A percentile compares a stretch with the other conserved stretches of the same genome.
phyloP scores from a whole-genome alignment of 1,140 invertebrate genomes.

The Papilio xuthus region DNA sequence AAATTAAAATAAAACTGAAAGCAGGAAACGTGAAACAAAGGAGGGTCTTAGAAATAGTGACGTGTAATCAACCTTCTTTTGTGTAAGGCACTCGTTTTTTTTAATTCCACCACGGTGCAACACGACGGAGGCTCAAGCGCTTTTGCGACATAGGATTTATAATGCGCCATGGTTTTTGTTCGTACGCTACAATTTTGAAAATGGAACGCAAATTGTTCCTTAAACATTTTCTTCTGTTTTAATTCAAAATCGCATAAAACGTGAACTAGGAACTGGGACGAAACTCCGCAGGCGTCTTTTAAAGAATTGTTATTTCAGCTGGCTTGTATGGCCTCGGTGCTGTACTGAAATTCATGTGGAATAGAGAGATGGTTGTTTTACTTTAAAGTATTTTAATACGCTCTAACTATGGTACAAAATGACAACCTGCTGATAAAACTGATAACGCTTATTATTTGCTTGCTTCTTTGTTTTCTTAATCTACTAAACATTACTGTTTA shows the following conservation, averaged over 20 bases:
- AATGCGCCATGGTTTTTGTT: constrained; percentile 36
- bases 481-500: not conserved
- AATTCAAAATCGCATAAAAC: constrained; percentile 19
- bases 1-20: constrained; percentile 44
- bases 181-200: constrained; percentile 33
- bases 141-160: constrained; percentile 34
- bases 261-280: not conserved
- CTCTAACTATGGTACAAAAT: not conserved
- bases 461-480: too few species aligned
- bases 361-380: not conserved
- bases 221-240: constrained; percentile 30
- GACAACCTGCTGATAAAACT: not conserved
- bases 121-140: constrained; percentile 43
- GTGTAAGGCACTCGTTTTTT: constrained; percentile 52
- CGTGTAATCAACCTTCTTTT: constrained; percentile 67
- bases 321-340: not conserved
- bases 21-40: constrained; percentile 58
- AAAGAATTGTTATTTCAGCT: constrained; percentile 12
- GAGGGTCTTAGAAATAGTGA: constrained; percentile 57
- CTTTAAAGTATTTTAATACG: not conserved
- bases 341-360: not conserved
- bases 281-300: constrained; percentile 15
- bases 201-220: constrained; percentile 38
- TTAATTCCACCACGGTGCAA: constrained; percentile 52
- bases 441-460: too few species aligned